phyloP scores from a whole-genome alignment of 2,113 vertebrate species.

The chimpanzee (Pan troglodytes) region NHGRI_mPanTro3-v2.1_pri NC_072411.2:97842001-97842500 shows the following conservation, averaged over 20 bases:
- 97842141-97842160: not conserved
- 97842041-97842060: not conserved
- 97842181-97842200: not conserved
- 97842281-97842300: not conserved
- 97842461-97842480: not conserved
- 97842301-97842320: not conserved
- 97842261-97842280: not conserved
- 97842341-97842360: not conserved
- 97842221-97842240: not conserved
- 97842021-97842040: not conserved
- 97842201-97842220: not conserved
- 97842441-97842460: conserved; percentile 2
- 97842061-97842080: not conserved
- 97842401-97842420: not conserved
- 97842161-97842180: not conserved
- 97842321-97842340: not conserved
- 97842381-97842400: not conserved
- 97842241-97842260: not conserved
- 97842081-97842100: not conserved
- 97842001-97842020: not conserved
- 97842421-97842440: not conserved
- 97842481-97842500: conserved; percentile 16
- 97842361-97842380: not conserved
- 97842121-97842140: not conserved
- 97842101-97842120: not conserved